Base-by-base conservation (phyloP, 2,113 vertebrate species). In the Catharus bicknelli region DNA sequence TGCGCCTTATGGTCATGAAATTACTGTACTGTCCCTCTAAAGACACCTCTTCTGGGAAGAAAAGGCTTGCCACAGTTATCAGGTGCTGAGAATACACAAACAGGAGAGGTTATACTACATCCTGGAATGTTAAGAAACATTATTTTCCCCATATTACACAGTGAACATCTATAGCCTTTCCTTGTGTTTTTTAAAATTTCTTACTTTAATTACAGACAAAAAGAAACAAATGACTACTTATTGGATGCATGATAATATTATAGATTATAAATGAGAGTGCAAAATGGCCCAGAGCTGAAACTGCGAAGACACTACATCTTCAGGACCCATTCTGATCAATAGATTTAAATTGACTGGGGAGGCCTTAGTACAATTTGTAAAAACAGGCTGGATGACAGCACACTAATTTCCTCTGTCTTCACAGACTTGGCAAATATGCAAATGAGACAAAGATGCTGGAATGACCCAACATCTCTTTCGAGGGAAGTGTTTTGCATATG, bases 341-440 rank as follows among this genome's bases (percentile, higher is more conserved):
- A 77, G 66, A 77, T 55, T 59, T 82, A 94, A 90, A 68, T 38
- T 88, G 90, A 62, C 80, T 34, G 25, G 73, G 68, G 55, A 63
- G 47, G 76, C 81, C 63, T 69, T 16, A 19, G 75, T 61, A 78
- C 23, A 62, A 50, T 93, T 67, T 73, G 62, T 86, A 83, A 87
- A 79, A 91, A 68, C 16, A 83, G 70, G 43, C 38, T 83, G 68
- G n/a, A 84, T 74, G 74, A 89, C 22, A 86, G 82, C 9, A 4
- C 64, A 54, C 53, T 74, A 11, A 87, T 87, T 86, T 90, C 43
- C 54, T 90, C 79, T 66, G 59, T 69, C 63, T 90, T 93, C 74
- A 64, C 0, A 76, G 55, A 89, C 66, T 45, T 88, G 89, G 64
- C 85, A 81, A 63, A 63, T 48, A 88, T 20, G 67, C 23, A 94